Evolutionary conservation across 2,797 vertebrate genomes (phyloP).

Genomic region (Acrossocheilus wenchowensis): DNA sequence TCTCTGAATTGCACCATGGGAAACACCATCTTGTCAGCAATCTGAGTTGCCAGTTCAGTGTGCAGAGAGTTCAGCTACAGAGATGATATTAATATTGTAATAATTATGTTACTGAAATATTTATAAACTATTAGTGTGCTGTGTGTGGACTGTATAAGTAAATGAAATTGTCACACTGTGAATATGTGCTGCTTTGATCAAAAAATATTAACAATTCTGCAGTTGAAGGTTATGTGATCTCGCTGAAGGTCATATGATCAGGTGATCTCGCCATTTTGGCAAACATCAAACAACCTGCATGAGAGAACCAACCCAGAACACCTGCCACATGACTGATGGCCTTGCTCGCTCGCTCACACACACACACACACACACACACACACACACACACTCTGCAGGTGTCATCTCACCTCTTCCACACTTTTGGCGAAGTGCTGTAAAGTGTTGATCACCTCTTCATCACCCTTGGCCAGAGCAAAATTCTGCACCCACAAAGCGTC

Average conservation of each 20-base stretch:
- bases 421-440: constrained; percentile 93
- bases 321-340: neutral
- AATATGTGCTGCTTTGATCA: neutral
- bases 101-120: neutral
- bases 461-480: constrained; percentile 96
- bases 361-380: constrained; percentile 24
- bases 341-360: neutral
- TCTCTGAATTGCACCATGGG: constrained; percentile 97
- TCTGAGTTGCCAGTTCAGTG: constrained; percentile 89
- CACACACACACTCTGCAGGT: neutral
- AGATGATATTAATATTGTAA: constrained; percentile 9
- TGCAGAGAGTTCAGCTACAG: constrained; percentile 93
- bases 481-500: constrained; percentile 78
- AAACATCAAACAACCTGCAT: constrained; percentile 14
- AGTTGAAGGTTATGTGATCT: constrained; percentile 15
- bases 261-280: neutral
- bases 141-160: neutral
- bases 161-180: neutral
- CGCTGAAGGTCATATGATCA: neutral
- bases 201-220: neutral
- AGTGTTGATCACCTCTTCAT: constrained; percentile 94
- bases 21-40: constrained; percentile 95
- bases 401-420: constrained; percentile 88
- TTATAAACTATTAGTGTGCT: neutral
- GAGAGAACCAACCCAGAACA: neutral